Base-by-base conservation (phyloP, 2,797 vertebrate species). In the Poeciliopsis paucimaculata region DNA sequence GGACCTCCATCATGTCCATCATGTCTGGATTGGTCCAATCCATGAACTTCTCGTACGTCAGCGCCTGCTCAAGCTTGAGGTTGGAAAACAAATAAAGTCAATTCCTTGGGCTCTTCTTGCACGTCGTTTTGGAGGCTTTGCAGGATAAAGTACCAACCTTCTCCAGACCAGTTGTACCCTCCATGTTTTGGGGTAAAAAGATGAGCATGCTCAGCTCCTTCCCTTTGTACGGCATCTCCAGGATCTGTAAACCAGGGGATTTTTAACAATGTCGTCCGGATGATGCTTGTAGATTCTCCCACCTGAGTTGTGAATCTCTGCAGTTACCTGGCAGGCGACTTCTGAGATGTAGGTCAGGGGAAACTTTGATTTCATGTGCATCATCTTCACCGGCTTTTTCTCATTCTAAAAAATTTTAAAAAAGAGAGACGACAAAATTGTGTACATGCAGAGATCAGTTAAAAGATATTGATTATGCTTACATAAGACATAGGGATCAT, bases 141-240 rank as follows among this genome's bases (percentile, higher is more conserved):
- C 3, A 31, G 41, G 16, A 16, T n/a, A 34, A 34, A 75, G 47
- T 51, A 70, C 90, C 90, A 92, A 97, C 97, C 73, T 84, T 90
- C 88, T 96, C 93, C 85, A 99, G 93, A 13, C 97, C 97, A 7
- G 94, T 97, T 23, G 93, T 91, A 66, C 82, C 96, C 77, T 95
- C 86, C 0, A 95, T 73, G n/a, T 93, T 79, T 41, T 41, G 39
- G 0, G 97, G 98, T 4, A 99, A 96, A 79, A 98, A 75, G 79
- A 99, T 92, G 64, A 98, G 55, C 96, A 98, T 96, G 88, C 97
- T 97, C 53, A 98, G 91, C 16, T 97, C 96, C 1, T 93, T 83
- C 2, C 87, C 94, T 0, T 82, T 88, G 76, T 98, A 99, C 0
- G 97, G 97, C 34, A 99, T 76, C 91, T 97, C 98, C 26, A 99